phyloP scores from a whole-genome alignment of 2,113 vertebrate genomes.

The Mastomys natalensis region DNA sequence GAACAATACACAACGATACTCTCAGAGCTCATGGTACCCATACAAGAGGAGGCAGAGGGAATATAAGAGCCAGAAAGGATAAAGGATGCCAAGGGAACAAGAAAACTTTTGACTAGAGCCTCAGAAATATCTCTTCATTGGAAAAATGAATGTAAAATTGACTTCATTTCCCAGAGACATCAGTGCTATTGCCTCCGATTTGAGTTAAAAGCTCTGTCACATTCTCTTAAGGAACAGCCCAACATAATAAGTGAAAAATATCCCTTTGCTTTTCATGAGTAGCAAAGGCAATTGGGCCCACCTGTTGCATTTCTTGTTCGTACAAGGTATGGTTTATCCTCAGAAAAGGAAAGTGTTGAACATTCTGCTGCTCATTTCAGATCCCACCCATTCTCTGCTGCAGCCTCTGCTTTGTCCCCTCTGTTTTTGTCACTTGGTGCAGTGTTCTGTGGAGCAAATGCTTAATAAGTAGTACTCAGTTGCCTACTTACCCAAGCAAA shows the following conservation, averaged over 20 bases:
- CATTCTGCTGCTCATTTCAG: not conserved
- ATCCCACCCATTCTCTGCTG: not conserved
- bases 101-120: not conserved
- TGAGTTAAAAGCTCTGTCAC: not conserved
- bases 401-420: not conserved
- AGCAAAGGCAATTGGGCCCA: not conserved
- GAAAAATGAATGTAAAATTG: not conserved
- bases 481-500: not conserved
- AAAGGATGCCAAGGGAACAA: not conserved
- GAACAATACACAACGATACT: not conserved
- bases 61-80: not conserved
- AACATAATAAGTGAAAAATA: not conserved
- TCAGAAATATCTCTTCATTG: not conserved
- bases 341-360: not conserved
- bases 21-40: not conserved
- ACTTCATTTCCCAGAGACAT: not conserved
- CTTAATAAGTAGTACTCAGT: not conserved
- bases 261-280: not conserved
- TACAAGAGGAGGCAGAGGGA: not conserved
- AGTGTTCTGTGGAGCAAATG: fast-evolving
- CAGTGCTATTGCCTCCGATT: not conserved
- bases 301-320: not conserved
- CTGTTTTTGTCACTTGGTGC: not conserved
- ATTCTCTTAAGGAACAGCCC: not conserved
- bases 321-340: not conserved